These are phyloP conservation scores for Anguilla marmorata DNA, from an alignment of 2,797 vertebrate genomes.

Conservation along the genomic window DNA sequence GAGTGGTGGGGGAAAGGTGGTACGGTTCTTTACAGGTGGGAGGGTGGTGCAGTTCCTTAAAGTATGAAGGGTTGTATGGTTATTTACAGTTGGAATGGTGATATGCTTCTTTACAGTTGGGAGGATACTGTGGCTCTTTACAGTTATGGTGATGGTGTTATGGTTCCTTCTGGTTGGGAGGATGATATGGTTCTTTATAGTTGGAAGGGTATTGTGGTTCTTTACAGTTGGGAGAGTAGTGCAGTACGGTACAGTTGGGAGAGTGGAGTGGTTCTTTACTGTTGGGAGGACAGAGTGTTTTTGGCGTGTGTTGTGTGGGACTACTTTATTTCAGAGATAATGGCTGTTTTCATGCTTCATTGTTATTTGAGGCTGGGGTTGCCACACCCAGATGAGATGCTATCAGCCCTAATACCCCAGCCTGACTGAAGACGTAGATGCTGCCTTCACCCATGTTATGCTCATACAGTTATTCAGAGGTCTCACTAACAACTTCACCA, in stretches of 20 bases:
- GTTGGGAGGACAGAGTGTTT: background rate
- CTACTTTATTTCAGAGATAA: slow-evolving; percentile 50
- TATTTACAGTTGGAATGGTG: too few relatives aligned
- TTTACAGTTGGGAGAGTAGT: background rate
- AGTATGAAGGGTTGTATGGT: too few relatives aligned
- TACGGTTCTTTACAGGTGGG: too few relatives aligned
- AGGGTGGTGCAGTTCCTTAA: too few relatives aligned
- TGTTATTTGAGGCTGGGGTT: slow-evolving; percentile 43
- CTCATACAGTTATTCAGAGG: background rate
- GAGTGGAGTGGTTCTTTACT: background rate
- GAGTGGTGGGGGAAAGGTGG: background rate
- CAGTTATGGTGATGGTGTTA: background rate
- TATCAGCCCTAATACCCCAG: slow-evolving; percentile 27
- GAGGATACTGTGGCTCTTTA: background rate
- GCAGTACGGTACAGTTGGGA: background rate
- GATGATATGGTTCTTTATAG: too few relatives aligned
- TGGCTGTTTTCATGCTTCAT: slow-evolving; percentile 51
- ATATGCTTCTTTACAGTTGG: background rate
- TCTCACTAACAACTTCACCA: background rate
- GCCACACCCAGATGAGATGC: slow-evolving; percentile 24
- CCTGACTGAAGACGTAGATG: background rate
- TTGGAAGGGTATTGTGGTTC: too few relatives aligned
- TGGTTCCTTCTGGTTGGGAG: background rate
- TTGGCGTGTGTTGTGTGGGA: background rate
- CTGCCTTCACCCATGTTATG: background rate